Evolutionary conservation across 2,888 invertebrate genomes (phyloP).

Genomic region (Thymelicus sylvestris): DNA sequence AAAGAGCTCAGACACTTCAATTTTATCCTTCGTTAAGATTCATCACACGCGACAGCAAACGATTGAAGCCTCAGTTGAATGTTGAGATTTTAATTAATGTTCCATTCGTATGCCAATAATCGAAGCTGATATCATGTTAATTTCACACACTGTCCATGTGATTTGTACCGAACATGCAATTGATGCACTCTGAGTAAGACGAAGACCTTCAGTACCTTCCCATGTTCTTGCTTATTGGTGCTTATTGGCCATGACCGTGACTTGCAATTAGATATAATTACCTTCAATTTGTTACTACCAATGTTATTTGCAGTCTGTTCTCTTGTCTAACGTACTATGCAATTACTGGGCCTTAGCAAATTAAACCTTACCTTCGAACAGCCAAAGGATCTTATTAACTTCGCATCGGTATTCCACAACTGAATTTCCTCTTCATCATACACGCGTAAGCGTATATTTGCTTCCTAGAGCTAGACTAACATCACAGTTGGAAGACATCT

Average conservation of each 20-base stretch:
- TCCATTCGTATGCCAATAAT: background rate
- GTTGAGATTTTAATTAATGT: conserved; percentile 15
- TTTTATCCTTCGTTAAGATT: too few species aligned
- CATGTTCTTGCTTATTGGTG: conserved; percentile 80
- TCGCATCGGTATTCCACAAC: conserved; percentile 15
- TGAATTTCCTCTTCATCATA: conserved; percentile 17
- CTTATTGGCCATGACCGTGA: conserved; percentile 84
- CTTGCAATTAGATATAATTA: conserved; percentile 82
- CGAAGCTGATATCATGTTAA: conserved; percentile 18
- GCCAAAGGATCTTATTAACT: conserved; percentile 50
- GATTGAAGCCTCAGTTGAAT: too few species aligned
- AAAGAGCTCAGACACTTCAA: too few species aligned
- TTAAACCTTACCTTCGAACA: conserved; percentile 59
- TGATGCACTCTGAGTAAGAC: conserved; percentile 22
- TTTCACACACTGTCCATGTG: conserved; percentile 19
- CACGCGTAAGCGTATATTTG: background rate
- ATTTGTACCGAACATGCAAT: conserved; percentile 31
- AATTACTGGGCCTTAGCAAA: conserved; percentile 73
- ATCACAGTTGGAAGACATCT: conserved; percentile 34
- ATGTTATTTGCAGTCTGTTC: conserved; percentile 73
- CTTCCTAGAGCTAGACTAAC: conserved; percentile 25
- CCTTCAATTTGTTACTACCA: conserved; percentile 79
- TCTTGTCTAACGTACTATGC: conserved; percentile 63
- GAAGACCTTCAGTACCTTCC: conserved; percentile 70
- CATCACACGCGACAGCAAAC: too few species aligned